Evolutionary conservation across 1,140 invertebrate genomes (phyloP).

Genomic region (Drosophila rhopaloa): DNA sequence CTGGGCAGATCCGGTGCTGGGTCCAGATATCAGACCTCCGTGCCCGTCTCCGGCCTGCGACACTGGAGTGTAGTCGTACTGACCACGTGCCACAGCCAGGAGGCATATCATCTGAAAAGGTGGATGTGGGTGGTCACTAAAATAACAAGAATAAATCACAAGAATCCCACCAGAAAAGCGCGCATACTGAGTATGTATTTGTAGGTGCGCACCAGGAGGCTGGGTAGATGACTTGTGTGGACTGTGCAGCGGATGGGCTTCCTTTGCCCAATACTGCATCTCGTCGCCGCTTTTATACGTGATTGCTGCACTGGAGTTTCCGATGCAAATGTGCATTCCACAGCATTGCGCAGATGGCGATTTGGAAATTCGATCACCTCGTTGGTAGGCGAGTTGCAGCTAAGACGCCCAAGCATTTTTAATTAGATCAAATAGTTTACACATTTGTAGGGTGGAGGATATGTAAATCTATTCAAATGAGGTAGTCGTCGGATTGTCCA

Average conservation of each 20-base stretch:
- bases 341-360: slow-evolving; percentile 14
- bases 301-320: slow-evolving; percentile 6
- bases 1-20: slow-evolving; percentile 43
- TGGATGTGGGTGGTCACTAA: too few relatives aligned
- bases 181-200: slow-evolving; percentile 63
- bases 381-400: slow-evolving; percentile 43
- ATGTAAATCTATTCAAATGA: slow-evolving; percentile 68
- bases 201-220: slow-evolving; percentile 14
- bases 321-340: slow-evolving; percentile 42
- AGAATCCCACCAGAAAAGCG: slow-evolving; percentile 62
- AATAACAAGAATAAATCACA: neutral
- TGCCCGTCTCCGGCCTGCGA: slow-evolving; percentile 42
- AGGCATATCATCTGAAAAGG: slow-evolving; percentile 55
- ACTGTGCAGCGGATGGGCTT: slow-evolving; percentile 52
- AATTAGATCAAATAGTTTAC: slow-evolving; percentile 60
- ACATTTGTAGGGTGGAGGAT: slow-evolving; percentile 39
- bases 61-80: slow-evolving; percentile 63
- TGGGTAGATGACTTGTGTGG: slow-evolving; percentile 16
- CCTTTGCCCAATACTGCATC: slow-evolving; percentile 54
- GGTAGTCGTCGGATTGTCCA: slow-evolving; percentile 9
- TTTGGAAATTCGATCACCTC: slow-evolving; percentile 38
- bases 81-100: slow-evolving; percentile 54
- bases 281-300: slow-evolving; percentile 56
- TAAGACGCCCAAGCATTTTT: slow-evolving; percentile 50
- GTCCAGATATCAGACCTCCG: slow-evolving; percentile 35